Base-by-base conservation (phyloP, 2,797 vertebrate genomes). In the Pampus argenteus region DNA sequence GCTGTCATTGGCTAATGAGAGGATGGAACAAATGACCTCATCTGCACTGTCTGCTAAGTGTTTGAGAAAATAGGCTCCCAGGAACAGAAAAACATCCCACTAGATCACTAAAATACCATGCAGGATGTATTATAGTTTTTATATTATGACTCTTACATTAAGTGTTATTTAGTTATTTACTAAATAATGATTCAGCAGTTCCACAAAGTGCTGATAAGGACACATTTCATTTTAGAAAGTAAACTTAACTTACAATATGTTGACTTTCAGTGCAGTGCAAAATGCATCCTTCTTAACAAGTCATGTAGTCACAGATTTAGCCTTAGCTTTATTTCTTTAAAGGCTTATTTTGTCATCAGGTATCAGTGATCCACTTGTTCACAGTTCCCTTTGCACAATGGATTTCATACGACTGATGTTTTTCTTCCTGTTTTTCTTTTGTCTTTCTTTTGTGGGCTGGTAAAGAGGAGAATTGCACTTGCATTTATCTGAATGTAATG, bases 1-100 rank as follows among this genome's bases (percentile, higher is more conserved):
- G 45, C 82, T 88, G 79, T 86, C 87, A 81, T 76, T 86, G 69
- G 82, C 71, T 91, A 92, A 93, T 87, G 87, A 90, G 66, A 23
- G 79, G 56, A 84, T 78, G 82, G 58, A 72, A 84, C 67, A 83
- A 86, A 92, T 82, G 61, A 57, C 17, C 77, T 88, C 81, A 83
- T 91, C 81, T 77, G 55, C 44, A 45, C 58, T 76, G 77, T 82
- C 82, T 81, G 80, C 60, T 61, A 71, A 71, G 80, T 77, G 86
- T 83, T 84, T 66, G 64, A 59, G 52, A 64, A 75, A 78, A 69
- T 17, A 25, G 51, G 63, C 69, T 86, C 74, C 57, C 29, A 85
- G 77, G 70, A 81, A 86, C 79, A 69, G 71, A 64, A 52, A 36
- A 78, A 71, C 69, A 84, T 52, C 44, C 76, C 49, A 56, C 47